A percentile compares a stretch with the other conserved stretches of the same genome.
Evolutionary conservation across 2,888 invertebrate species (phyloP).

Genomic region (Trichogramma evanescens): DNA sequence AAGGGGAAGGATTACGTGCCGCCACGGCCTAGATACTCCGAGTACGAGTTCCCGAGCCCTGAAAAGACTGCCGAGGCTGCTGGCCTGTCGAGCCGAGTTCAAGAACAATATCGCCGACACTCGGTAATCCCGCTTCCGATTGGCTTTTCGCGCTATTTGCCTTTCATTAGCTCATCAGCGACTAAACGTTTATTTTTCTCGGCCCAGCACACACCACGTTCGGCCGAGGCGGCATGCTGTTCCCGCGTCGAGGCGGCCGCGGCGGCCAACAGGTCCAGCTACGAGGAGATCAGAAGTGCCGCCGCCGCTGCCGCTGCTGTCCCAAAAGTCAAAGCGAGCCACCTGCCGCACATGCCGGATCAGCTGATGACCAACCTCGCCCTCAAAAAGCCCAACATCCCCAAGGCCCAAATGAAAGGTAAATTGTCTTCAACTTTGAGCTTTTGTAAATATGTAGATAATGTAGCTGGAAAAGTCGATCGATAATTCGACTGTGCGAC

Average conservation of each 20-base stretch:
- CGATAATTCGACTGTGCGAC: too few relatives aligned
- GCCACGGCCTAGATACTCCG: too few relatives aligned
- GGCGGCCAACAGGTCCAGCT: neutral
- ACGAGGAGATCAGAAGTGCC: constrained; percentile 3
- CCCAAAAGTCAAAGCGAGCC: constrained; percentile 23
- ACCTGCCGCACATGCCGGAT: constrained; percentile 34
- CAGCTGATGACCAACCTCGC: constrained; percentile 25
- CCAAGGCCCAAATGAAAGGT: constrained; percentile 80
- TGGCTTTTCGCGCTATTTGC: too few relatives aligned
- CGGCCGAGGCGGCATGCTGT: neutral
- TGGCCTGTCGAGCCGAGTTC: neutral
- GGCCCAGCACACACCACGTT: neutral
- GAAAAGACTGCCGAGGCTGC: neutral
- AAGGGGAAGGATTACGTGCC: too few relatives aligned
- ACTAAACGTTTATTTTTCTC: too few relatives aligned
- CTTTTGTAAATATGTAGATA: neutral
- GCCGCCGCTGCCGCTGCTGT: constrained; percentile 21
- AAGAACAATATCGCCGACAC: too few relatives aligned
- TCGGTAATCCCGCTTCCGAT: too few relatives aligned
- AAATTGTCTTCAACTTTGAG: constrained; percentile 22
- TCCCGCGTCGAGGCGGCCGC: constrained; percentile 12
- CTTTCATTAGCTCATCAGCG: too few relatives aligned
- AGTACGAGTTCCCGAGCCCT: neutral
- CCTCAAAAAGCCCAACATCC: constrained; percentile 47
- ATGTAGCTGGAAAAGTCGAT: too few relatives aligned